These are phyloP conservation scores for Adrianichthys oophorus DNA, from an alignment of 2,797 vertebrate species.

Conservation along the genomic window DNA sequence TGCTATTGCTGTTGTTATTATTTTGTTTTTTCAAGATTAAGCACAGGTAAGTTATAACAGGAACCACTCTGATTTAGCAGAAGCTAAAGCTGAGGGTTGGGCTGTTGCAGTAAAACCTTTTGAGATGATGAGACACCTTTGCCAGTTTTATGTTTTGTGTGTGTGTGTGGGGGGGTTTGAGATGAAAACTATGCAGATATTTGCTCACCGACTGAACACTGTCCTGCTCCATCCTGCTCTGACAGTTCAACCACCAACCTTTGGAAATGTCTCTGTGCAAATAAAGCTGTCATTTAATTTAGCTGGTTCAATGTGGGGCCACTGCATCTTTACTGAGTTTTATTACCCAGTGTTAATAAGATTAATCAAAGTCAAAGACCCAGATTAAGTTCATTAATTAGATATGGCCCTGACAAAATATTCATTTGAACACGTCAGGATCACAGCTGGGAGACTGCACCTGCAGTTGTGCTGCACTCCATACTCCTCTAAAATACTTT, in stretches of 20 bases:
- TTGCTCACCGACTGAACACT: too few relatives aligned
- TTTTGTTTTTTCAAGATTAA: too few relatives aligned
- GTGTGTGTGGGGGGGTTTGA: too few relatives aligned
- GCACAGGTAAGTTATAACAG: too few relatives aligned
- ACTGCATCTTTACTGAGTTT: slow-evolving; percentile 4
- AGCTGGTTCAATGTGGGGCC: not conserved
- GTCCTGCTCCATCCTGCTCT: too few relatives aligned
- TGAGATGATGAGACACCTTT: too few relatives aligned
- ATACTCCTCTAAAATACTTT: slow-evolving; percentile 3
- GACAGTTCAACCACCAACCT: not conserved
- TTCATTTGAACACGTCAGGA: slow-evolving; percentile 10
- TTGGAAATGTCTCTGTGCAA: not conserved
- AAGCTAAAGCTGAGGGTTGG: too few relatives aligned
- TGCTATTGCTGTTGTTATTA: too few relatives aligned
- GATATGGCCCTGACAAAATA: slow-evolving; percentile 2
- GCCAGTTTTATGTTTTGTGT: too few relatives aligned
- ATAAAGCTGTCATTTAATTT: slow-evolving; percentile 6
- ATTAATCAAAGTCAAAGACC: slow-evolving; percentile 4
- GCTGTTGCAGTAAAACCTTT: too few relatives aligned
- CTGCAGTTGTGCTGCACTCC: slow-evolving; percentile 1
- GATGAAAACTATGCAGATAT: too few relatives aligned
- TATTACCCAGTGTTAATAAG: slow-evolving; percentile 2
- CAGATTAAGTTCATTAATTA: slow-evolving; percentile 20
- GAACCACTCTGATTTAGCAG: too few relatives aligned
- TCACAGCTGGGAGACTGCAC: slow-evolving; percentile 2